phyloP scores from a whole-genome alignment of 2,888 invertebrate genomes.

The Strigamia maritima region DNA sequence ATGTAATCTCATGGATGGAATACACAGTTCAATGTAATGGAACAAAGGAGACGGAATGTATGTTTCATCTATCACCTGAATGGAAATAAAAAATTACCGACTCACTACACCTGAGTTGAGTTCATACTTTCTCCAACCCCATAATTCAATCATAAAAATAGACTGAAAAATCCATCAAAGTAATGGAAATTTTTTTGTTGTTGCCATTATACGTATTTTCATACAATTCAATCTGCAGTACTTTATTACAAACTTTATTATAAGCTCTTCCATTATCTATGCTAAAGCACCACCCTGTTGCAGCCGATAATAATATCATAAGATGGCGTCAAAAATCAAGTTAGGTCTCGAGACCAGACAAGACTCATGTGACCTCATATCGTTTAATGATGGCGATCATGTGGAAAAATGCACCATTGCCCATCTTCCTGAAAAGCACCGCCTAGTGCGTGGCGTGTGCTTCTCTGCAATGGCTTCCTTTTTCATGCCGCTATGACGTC shows the following conservation, averaged over 20 bases:
- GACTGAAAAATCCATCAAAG: neutral
- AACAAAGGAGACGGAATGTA: neutral
- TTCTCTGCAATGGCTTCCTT: constrained; percentile 24
- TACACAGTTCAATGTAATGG: neutral
- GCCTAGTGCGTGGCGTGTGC: constrained; percentile 12
- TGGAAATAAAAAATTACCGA: constrained; percentile 6
- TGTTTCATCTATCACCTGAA: constrained; percentile 18
- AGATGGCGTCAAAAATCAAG: constrained; percentile 22
- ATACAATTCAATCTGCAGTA: neutral
- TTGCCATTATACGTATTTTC: neutral
- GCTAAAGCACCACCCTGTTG: constrained; percentile 9
- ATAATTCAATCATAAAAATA: neutral
- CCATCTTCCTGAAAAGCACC: constrained; percentile 21
- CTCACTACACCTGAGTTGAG: neutral
- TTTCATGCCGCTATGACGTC: constrained; percentile 16
- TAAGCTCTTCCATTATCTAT: neutral
- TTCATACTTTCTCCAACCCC: neutral
- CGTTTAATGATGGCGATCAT: constrained; percentile 17
- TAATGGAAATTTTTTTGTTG: neutral
- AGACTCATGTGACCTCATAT: constrained; percentile 17
- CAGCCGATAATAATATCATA: constrained; percentile 21
- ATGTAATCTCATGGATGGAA: constrained; percentile 11
- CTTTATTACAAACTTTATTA: neutral
- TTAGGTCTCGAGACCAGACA: constrained; percentile 24
- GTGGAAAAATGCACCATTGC: constrained; percentile 16